phyloP scores from a whole-genome alignment of 2,888 invertebrate species.

The Himalopsyche japonica region DNA sequence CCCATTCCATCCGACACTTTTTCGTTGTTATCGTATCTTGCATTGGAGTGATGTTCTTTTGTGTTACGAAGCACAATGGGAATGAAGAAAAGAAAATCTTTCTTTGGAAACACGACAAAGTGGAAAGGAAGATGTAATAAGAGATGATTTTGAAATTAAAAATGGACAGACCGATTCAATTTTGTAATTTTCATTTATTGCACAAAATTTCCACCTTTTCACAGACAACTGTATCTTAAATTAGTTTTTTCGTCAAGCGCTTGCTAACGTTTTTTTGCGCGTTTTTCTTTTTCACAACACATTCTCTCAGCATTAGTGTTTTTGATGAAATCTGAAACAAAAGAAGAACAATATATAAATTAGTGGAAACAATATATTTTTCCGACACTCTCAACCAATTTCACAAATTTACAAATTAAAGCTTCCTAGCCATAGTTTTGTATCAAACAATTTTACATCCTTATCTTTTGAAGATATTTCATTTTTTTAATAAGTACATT shows the following conservation, averaged over 20 bases:
- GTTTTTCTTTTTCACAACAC: neutral
- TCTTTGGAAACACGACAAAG: conserved; percentile 1
- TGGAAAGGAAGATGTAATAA: neutral
- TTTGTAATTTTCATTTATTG: conserved; percentile 6
- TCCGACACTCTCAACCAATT: no score
- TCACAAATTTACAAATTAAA: no score
- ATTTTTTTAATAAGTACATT: no score
- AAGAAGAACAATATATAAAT: neutral
- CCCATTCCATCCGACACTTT: neutral
- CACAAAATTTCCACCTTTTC: neutral
- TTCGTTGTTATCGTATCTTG: neutral
- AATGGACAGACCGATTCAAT: conserved; percentile 15
- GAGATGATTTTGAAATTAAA: conserved; percentile 3
- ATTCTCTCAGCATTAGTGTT: neutral
- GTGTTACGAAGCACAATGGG: neutral
- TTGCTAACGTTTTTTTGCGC: neutral
- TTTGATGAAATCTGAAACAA: neutral
- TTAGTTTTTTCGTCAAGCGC: neutral
- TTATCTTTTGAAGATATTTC: no score
- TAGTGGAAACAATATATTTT: no score
- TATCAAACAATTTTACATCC: no score
- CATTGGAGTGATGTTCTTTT: neutral
- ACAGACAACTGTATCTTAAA: neutral
- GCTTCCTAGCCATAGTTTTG: no score
- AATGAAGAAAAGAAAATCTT: neutral